Base-by-base conservation (phyloP, 2,888 invertebrate genomes). In the Hirtodrosophila alboralis region DNA sequence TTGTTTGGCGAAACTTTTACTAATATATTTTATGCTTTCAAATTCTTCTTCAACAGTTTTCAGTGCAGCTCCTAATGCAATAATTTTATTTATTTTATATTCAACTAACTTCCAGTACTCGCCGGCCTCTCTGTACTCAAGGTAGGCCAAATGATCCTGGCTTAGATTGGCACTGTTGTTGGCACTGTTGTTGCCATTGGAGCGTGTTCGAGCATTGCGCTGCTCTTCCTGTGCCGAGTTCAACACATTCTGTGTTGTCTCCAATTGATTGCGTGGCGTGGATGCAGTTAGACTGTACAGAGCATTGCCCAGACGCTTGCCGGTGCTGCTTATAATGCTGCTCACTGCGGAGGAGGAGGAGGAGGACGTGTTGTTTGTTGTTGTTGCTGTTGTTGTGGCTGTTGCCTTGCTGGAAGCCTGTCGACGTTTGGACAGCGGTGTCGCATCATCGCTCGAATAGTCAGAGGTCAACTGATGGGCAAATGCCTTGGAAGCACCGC, bases 61-160 rank as follows among this genome's bases (percentile, higher is more conserved):
- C 18, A 18, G 18, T 18, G 18, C 18, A 18, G 5, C 5, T 18
- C 18, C 2, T 18, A 18, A n/a, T 18, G 18, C 18, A n/a, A n/a
- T n/a, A n/a, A n/a, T n/a, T n/a, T n/a, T 18, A 1, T 18, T 18
- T 18, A 6, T n/a, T n/a, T n/a, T n/a, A n/a, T n/a, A 5, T 6
- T 14, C 6, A 33, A 93, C 95, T 93, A 85, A 96, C 96, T 95
- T 95, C 96, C 96, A 96, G 91, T 96, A 96, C 90, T 95, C 95
- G 54, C 95, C 95, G 26, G 95, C 95, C 90, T 93, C 93, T 90
- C 93, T 94, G 90, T 96, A 96, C 64, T 95, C 92, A 76, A 94
- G 92, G 84, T 94, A 94, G 9, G 95, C 95, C 53, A 94, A 92
- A 72, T 94, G 93, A 68, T 89, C 89, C 13, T 13, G 51, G 37